Percentiles rank a stretch among this genome's conserved stretches.
phyloP scores from a whole-genome alignment of 2,888 invertebrate species.

The Synergus itoensis region DNA sequence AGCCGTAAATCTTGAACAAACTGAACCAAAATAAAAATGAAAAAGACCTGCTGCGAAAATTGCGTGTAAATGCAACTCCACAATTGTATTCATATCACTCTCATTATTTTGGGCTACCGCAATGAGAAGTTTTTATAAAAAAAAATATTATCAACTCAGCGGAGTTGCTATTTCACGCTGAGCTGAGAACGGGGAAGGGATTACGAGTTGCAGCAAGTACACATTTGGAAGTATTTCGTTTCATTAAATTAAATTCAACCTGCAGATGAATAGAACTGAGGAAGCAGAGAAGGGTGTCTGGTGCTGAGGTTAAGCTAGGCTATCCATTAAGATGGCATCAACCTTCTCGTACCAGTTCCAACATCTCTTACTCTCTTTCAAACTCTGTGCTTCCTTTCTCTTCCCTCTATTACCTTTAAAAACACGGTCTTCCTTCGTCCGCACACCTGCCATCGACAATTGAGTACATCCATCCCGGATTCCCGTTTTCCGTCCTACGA shows the following conservation, averaged over 20 bases:
- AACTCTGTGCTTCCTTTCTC: constrained; percentile 42
- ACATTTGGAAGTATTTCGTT: constrained; percentile 36
- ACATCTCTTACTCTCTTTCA: constrained; percentile 40
- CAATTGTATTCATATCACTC: constrained; percentile 3
- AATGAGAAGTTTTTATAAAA: constrained; percentile 12
- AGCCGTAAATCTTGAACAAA: neutral
- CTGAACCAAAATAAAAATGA: neutral
- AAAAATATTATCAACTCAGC: constrained; percentile 37
- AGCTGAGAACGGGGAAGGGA: constrained; percentile 21
- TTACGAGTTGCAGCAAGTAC: constrained; percentile 9
- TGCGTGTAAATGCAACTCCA: neutral
- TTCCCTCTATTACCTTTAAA: constrained; percentile 27
- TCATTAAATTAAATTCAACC: constrained; percentile 38
- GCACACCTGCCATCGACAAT: constrained; percentile 41
- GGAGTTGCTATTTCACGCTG: constrained; percentile 37
- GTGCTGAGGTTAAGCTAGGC: constrained; percentile 34
- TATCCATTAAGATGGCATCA: constrained; percentile 35
- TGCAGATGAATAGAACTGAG: constrained; percentile 30
- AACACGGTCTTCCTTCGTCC: constrained; percentile 38
- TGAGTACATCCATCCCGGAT: constrained; percentile 35
- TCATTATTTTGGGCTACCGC: neutral
- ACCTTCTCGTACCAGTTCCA: constrained; percentile 33
- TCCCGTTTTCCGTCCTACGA: constrained; percentile 44
- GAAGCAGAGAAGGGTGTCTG: constrained; percentile 27
- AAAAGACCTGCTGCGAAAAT: neutral